Conservation (phyloP, 2,888 invertebrate genomes). For the Patella depressa region DNA sequence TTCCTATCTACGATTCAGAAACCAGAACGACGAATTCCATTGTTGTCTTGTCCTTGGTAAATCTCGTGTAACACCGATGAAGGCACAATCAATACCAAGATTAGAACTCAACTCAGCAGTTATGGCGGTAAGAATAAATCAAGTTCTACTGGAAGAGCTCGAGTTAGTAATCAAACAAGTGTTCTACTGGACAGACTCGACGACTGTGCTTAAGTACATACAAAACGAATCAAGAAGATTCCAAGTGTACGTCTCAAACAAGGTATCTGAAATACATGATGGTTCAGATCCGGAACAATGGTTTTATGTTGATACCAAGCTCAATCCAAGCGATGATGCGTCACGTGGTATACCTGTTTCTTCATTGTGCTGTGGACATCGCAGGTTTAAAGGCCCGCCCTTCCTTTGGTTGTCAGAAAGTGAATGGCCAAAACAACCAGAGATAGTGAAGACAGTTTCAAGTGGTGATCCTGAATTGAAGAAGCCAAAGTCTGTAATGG, state of each 20-base stretch:
- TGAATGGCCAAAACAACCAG: conserved; percentile 21
- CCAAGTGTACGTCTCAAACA: conserved; percentile 19
- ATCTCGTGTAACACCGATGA: conserved; percentile 16
- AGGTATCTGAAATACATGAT: conserved; percentile 17
- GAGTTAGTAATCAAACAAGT: neutral
- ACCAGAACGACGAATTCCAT: conserved; percentile 14
- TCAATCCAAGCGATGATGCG: neutral
- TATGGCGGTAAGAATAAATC: conserved; percentile 13
- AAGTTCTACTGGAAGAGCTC: neutral
- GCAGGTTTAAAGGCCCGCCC: conserved; percentile 21
- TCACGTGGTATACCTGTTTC: neutral
- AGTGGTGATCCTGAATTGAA: neutral
- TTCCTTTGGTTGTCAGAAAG: conserved; percentile 16
- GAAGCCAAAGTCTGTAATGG: neutral
- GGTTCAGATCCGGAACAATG: conserved; percentile 10
- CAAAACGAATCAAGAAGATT: conserved; percentile 14
- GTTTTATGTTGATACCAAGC: conserved; percentile 1
- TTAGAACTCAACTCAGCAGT: conserved; percentile 22
- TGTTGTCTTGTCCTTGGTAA: conserved; percentile 20
- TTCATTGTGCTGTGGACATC: neutral
- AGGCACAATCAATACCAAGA: conserved; percentile 18
- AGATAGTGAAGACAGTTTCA: neutral
- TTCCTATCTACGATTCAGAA: conserved; percentile 10
- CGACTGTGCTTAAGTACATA: conserved; percentile 10
- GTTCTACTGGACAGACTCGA: conserved; percentile 16